phyloP scores from a whole-genome alignment of 1,140 invertebrate genomes.

The Pseudomyrmex cubaensis region DNA sequence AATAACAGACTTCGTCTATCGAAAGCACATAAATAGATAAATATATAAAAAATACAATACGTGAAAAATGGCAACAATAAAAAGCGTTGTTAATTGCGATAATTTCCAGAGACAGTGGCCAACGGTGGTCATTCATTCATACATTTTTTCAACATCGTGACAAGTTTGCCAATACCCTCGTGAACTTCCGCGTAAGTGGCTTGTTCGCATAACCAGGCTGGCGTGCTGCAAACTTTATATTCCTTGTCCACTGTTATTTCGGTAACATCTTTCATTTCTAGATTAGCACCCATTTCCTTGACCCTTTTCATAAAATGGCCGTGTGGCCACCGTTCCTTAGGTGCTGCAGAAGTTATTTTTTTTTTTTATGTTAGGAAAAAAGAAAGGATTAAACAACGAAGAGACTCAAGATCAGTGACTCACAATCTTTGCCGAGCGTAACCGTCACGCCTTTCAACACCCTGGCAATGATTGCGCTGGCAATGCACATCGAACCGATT shows the following conservation, averaged over 20 bases:
- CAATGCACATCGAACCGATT: slow-evolving; percentile 87
- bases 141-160: slow-evolving; percentile 67
- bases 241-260: slow-evolving; percentile 85
- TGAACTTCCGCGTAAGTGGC: slow-evolving; percentile 84
- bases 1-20: background rate
- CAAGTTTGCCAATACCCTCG: slow-evolving; percentile 87
- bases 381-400: background rate
- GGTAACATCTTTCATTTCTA: slow-evolving; percentile 83
- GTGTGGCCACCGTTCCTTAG: slow-evolving; percentile 86
- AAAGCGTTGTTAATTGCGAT: background rate
- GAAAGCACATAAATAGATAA: background rate
- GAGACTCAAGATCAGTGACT: slow-evolving; percentile 52
- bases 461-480: slow-evolving; percentile 87
- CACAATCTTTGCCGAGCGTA: slow-evolving; percentile 86
- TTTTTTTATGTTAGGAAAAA: too few species aligned
- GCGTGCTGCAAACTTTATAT: slow-evolving; percentile 87
- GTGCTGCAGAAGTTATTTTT: slow-evolving; percentile 73
- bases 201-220: slow-evolving; percentile 87
- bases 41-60: slow-evolving; percentile 26
- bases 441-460: slow-evolving; percentile 85
- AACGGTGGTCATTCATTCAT: slow-evolving; percentile 36
- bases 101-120: background rate
- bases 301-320: slow-evolving; percentile 85
- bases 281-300: slow-evolving; percentile 85
- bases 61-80: background rate